phyloP scores from a whole-genome alignment of 2,888 invertebrate genomes.

The Cosmia trapezina region DNA sequence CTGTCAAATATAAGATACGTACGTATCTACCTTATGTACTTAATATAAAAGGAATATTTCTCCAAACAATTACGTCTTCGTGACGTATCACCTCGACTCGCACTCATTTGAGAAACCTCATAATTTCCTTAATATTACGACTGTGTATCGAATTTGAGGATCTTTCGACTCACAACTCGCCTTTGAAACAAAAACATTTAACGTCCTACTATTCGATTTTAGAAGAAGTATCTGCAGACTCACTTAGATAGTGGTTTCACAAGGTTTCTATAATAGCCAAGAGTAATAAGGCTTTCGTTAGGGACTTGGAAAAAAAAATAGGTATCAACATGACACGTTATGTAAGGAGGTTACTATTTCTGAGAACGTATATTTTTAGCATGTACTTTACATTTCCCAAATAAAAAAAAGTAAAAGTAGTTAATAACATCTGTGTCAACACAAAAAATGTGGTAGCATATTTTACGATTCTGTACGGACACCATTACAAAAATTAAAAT shows the following conservation, averaged over 20 bases:
- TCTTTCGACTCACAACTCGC: no score
- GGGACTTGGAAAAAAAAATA: no score
- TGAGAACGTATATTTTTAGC: neutral
- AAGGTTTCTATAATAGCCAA: neutral
- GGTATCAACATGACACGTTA: neutral
- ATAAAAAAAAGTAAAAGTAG: neutral
- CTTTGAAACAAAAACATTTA: neutral
- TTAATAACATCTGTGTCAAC: neutral
- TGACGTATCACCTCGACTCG: no score
- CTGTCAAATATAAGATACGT: no score
- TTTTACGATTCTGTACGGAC: slow-evolving; percentile 10
- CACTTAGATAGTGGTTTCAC: neutral
- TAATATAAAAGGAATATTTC: no score
- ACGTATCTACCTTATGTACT: no score
- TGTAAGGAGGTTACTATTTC: neutral
- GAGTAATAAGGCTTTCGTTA: neutral
- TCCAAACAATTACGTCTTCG: no score
- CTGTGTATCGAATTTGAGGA: no score
- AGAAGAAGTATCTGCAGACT: neutral
- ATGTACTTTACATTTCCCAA: neutral
- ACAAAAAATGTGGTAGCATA: neutral
- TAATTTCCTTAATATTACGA: no score
- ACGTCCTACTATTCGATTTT: neutral
- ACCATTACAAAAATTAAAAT: slow-evolving; percentile 8
- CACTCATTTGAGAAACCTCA: no score